Base-by-base conservation (phyloP, 1,140 invertebrate species). In the Lepidostoma basale region DNA sequence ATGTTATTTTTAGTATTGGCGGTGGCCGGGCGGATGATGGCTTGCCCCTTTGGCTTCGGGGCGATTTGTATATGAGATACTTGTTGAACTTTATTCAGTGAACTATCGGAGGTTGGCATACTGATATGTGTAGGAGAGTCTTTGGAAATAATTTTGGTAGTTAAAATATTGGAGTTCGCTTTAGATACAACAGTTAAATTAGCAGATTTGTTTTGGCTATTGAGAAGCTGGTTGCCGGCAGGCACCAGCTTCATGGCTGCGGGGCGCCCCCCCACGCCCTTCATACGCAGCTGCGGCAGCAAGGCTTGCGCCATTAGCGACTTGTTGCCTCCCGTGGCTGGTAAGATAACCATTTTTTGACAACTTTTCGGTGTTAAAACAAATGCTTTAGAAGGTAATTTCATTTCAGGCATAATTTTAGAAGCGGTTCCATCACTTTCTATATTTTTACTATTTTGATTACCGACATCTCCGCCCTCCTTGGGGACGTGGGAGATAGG, bases 341-440 rank as follows among this genome's bases (percentile, higher is more conserved):
- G 82, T 28, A 83, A 42, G 3, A 83, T 81, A 18, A 83, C 80
- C 82, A 83, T 83, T 72, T 82, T 83, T 72, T 83, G 81, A 5
- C 80, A 81, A 3, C 79, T 79, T 74, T 82, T 83, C 8, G 80
- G 79, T 73, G 82, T 83, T 12, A 83, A 67, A 33, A 83, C 77
- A 18, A 83, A 77, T 25, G 82, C 79, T 76, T 83, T 83, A 0
- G 82, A 79, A 3, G 80, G 80, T 5, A 83, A 78, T 76, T 82
- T 83, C 16, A 83, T 68, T 68, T 83, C 82, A 22, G 79, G 80
- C 36, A 82, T 65, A 12, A 75, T 69, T 75, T 83, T 81, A 2
- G 77, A 72, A 9, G 75, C 75, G 69, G 18, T 49, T 30, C 58
- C 59, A 16, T 72, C 70, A 9, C 25, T 22, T 25, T 69, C 68